A percentile compares a stretch with the other conserved stretches of the same genome.
Evolutionary conservation across 1,140 invertebrate genomes (phyloP).

Genomic region (Batillaria attramentaria): DNA sequence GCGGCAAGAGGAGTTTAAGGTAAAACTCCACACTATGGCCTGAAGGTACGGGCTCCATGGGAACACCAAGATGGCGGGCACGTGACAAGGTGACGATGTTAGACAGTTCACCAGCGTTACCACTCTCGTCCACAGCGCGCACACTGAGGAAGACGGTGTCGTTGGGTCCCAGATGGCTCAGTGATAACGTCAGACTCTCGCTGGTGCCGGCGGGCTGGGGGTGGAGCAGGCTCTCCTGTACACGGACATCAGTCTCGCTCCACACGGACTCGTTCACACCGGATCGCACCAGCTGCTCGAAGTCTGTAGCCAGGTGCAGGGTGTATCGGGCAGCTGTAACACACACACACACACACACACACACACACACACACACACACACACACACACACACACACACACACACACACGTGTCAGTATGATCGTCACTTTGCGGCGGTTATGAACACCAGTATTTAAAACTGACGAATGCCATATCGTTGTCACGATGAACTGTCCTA

Average conservation of each 20-base stretch:
- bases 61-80: conserved; percentile 31
- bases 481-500: too few relatives aligned
- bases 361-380: background rate
- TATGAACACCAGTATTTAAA: too few relatives aligned
- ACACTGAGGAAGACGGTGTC: conserved; percentile 37
- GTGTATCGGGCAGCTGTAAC: conserved; percentile 35
- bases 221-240: background rate
- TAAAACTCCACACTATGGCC: conserved; percentile 16
- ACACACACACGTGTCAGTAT: background rate
- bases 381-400: background rate
- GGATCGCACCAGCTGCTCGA: conserved; percentile 22
- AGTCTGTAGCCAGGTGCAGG: conserved; percentile 35
- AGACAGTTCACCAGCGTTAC: conserved; percentile 39
- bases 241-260: background rate
- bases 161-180: conserved; percentile 16
- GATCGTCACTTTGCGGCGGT: too few relatives aligned
- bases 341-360: background rate
- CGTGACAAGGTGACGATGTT: conserved; percentile 44
- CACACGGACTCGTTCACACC: background rate
- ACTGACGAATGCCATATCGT: too few relatives aligned
- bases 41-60: background rate
- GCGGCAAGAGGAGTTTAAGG: conserved; percentile 29
- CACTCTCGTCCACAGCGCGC: conserved; percentile 31
- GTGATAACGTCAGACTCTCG: conserved; percentile 23
- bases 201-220: conserved; percentile 19